Evolutionary conservation across 2,113 vertebrate genomes (phyloP), one percentile per base, ranked within the genome.

Genomic region (Microtus oregoni): DNA sequence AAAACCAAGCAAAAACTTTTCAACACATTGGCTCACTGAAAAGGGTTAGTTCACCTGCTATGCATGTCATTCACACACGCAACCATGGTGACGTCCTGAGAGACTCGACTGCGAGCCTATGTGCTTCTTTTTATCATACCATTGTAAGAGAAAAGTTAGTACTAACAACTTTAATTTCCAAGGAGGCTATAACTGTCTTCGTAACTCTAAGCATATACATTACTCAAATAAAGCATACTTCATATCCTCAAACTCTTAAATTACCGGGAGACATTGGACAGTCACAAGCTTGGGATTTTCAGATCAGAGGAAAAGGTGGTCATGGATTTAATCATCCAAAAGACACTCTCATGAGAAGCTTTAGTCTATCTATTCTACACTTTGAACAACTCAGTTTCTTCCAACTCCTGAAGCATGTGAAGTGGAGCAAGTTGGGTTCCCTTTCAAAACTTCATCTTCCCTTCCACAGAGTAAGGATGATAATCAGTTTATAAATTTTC

Each of bases 121-220:
- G 44, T 90, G 61, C 92, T 67, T 76, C 83, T 89, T 92, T 83
- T 63, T 89, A 85, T 44, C 14, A 70, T 63, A 30, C 14, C 17
- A 5, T 94, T 50, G 68, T 50, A 38, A 88, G 32, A 90, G 44
- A n/a, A 77, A 94, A 90, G 55, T 20, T 26, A 88, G 30, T 82
- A 73, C 22, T n/a, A 93, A 94, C 9, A 77, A 88, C 50, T 94
- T 95, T 92, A 94, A 65, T 76, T 97, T 88, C 26, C 24, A 81
- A 91, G 44, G 10, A 81, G 96, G 94, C 26, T 19, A 75, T 78
- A 67, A 83, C 26, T 86, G 9, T 58, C 52, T 7, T 44, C 32
- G 67, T 72, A 79, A 70, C 7, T 61, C 52, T 10, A 50, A 26
- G 28, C 68, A 85, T 13, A 41, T 86, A 83, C 86, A 83, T 85